Percentiles rank a stretch among this genome's conserved stretches.
Evolutionary conservation across 2,113 vertebrate genomes (phyloP).

Genomic region (Rana temporaria): DNA sequence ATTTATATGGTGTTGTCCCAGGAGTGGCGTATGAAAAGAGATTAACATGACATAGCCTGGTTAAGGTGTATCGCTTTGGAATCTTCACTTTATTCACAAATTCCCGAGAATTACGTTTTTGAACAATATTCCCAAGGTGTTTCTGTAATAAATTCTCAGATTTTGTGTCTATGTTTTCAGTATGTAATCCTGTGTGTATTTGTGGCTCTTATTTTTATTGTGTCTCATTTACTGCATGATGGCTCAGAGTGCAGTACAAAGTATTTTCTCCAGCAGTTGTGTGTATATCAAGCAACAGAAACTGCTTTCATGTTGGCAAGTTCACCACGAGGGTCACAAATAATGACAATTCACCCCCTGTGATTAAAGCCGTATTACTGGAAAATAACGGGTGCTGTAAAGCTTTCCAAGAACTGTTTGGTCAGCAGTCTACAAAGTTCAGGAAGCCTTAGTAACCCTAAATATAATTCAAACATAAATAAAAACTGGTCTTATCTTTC

Average conservation of each 20-base stretch:
- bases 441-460: slow-evolving; percentile 7
- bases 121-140: no score
- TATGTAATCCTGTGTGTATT: not conserved
- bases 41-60: no score
- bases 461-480: slow-evolving; percentile 5
- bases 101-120: no score
- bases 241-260: not conserved
- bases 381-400: slow-evolving; percentile 21
- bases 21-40: no score
- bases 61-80: no score
- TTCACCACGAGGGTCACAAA: not conserved
- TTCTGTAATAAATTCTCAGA: no score
- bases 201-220: not conserved
- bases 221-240: slow-evolving; percentile 3
- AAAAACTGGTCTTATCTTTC: not conserved
- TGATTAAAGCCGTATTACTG: slow-evolving; percentile 20
- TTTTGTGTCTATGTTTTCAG: not conserved
- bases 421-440: slow-evolving; percentile 16
- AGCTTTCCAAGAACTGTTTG: slow-evolving; percentile 28
- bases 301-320: slow-evolving; percentile 12
- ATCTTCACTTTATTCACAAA: no score
- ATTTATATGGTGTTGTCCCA: no score
- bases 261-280: not conserved
- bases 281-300: slow-evolving; percentile 17
- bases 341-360: slow-evolving; percentile 16